phyloP scores from a whole-genome alignment of 2,113 vertebrate genomes.

The Chinchilla lanigera region DNA sequence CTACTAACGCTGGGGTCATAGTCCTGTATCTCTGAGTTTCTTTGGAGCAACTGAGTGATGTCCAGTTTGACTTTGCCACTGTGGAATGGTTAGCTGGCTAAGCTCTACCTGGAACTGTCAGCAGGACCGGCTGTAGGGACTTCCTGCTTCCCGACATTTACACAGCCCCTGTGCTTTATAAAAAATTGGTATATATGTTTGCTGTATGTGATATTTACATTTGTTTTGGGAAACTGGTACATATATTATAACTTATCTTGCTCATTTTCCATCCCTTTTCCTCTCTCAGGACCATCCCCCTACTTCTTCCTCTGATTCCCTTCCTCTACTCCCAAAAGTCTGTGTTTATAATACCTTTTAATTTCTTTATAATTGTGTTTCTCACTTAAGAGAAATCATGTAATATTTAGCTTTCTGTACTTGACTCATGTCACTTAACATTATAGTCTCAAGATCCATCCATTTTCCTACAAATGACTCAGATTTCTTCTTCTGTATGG shows the following conservation, averaged over 20 bases:
- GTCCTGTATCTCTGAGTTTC: not conserved
- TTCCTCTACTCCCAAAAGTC: not conserved
- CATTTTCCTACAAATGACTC: not conserved
- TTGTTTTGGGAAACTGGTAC: not conserved
- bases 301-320: not conserved
- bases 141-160: not conserved
- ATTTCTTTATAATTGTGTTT: not conserved
- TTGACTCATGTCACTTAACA: not conserved
- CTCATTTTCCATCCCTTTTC: not conserved
- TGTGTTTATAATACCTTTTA: not conserved
- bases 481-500: not conserved
- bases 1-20: not conserved
- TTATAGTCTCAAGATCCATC: not conserved
- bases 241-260: not conserved
- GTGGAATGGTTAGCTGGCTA: not conserved
- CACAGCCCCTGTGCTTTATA: not conserved
- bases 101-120: not conserved
- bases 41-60: not conserved
- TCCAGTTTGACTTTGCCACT: not conserved
- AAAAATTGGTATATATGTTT: not conserved
- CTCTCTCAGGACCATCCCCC: not conserved
- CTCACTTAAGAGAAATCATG: not conserved
- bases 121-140: not conserved
- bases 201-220: not conserved
- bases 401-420: not conserved